Base-by-base conservation (phyloP, 2,113 vertebrate species). In the Sprattus sprattus region DNA sequence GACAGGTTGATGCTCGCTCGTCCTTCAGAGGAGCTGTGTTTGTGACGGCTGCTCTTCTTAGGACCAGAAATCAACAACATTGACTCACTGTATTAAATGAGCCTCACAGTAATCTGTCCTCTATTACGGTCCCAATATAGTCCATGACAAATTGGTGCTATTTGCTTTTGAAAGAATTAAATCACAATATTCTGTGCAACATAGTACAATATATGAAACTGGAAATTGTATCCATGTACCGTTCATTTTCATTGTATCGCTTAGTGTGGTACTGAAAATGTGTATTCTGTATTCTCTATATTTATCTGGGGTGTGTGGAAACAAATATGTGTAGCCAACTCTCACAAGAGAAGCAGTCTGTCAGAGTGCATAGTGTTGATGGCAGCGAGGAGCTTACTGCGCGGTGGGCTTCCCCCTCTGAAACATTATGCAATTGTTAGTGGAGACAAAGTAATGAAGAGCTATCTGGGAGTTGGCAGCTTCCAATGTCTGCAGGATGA, bases 391-490 rank as follows among this genome's bases (percentile, higher is more conserved):
- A 47, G 25, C 2, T 25, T 20, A 22, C 75, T 10, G 16, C 28
- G 75, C 83, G n/a, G 67, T 71, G 82, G 28, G 64, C n/a, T 16
- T 25, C 47, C 54, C 83, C 46, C 71, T 71, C 67, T 86, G 89
- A 86, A 85, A 90, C 64, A 4, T 32, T 78, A 32, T 78, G 82
- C 87, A 89, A 87, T 88, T 89, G 87, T 86, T 82, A 88, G 52
- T 83, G 82, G 54, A 78, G 28, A 32, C 71, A 78, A 16, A 15
- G 32, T 87, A 90, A 87, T 89, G 82, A 88, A 82, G 82, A 46
- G 78, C 85, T 85, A 84, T 84, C 84, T 81, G 81, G 87, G 54
- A 22, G 82, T 84, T 86, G 82, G 89, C 83, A 60, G 28, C 71
- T 46, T 83, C 85, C 86, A 80, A 67, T 80, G 80, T 88, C 78